Base-by-base conservation (phyloP, 1,140 invertebrate genomes). In the Proales similis region DNA sequence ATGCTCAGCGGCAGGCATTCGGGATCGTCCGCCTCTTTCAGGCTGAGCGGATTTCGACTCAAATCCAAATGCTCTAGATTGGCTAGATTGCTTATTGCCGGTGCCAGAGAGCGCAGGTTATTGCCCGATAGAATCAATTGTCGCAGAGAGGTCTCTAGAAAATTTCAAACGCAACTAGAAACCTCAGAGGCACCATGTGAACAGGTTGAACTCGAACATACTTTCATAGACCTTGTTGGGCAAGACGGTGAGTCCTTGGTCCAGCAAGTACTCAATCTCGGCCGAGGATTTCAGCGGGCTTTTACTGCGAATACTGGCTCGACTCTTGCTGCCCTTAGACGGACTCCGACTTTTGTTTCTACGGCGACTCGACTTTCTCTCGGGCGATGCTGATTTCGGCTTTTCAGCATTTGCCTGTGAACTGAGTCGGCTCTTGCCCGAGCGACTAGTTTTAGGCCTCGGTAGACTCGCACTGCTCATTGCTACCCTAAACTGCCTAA, bases 31-130 rank as follows among this genome's bases (percentile, higher is more conserved):
- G 67, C 63, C 48, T 67, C 63, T n/a, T 66, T 69, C 32, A 71
- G 70, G 11, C 69, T 66, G 30, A 77, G 66, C n/a, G 71, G 69
- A 36, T 71, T 77, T 43, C 68, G 66, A 32, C 70, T 71, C 27
- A 77, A 63, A 65, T 76, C 70, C 20, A 77, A 65, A 65, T 69
- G 69, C 22, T 63, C 66, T 6, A 77, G 66, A 20, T 64, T 68
- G 4, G 53, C 64, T 60, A 75, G 67, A n/a, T 67, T 64, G 7
- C 63, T 60, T 17, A 77, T 71, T 27, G 72, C 72, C 9, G 68
- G 29, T 32, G 74, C 71, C 3, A 77, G 45, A 4, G 65, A 68
- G 7, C 71, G 64, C n/a, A 77, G 48, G 47, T 75, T 75, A 67
- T 77, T 77, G 5, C 67, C 67, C 11, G 70, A 68, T n/a, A 77